A percentile compares a stretch with the other conserved stretches of the same genome.
These are phyloP conservation scores for Siniperca obscura DNA, from an alignment of 2,797 vertebrate species.

Conservation along the genomic window DNA sequence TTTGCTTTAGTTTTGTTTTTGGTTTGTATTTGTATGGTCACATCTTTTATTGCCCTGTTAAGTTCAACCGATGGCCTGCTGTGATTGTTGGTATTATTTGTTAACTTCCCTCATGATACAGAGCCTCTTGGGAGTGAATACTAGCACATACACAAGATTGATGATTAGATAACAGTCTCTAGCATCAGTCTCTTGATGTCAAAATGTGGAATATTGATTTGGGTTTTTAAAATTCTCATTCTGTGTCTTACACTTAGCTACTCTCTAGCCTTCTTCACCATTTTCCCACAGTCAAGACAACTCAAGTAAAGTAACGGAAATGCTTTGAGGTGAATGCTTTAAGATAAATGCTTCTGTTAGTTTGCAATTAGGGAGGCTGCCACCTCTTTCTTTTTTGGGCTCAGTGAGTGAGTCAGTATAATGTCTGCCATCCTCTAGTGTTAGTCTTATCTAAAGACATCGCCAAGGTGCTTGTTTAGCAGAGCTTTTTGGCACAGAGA, in stretches of 20 bases:
- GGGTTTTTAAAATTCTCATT: constrained; percentile 4
- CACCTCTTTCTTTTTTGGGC: constrained; percentile 37
- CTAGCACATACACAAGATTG: constrained; percentile 25
- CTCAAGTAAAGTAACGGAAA: neutral
- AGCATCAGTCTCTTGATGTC: constrained; percentile 8
- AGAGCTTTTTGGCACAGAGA: constrained; percentile 49
- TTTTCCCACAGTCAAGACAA: constrained; percentile 3
- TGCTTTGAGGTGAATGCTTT: constrained; percentile 36
- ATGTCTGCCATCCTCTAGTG: constrained; percentile 62
- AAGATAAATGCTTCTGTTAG: constrained; percentile 43
- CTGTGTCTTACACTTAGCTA: neutral
- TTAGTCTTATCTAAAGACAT: constrained; percentile 68
- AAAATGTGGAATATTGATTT: constrained; percentile 4
- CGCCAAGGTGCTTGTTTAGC: constrained; percentile 38
- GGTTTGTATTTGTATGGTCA: neutral
- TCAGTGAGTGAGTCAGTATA: constrained; percentile 62
- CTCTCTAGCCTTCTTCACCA: neutral
- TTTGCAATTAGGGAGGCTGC: constrained; percentile 52
- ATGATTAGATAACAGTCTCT: constrained; percentile 7
- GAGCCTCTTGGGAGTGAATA: constrained; percentile 18
- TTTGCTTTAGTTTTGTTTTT: neutral
- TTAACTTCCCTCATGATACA: constrained; percentile 20
- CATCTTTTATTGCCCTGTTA: neutral
- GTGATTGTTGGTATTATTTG: constrained; percentile 16
- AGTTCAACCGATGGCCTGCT: neutral